A percentile compares a stretch with the other conserved stretches of the same genome.
These are phyloP conservation scores for Poecilia wingei DNA, from an alignment of 2,797 vertebrate species.

Conservation along the genomic window DNA sequence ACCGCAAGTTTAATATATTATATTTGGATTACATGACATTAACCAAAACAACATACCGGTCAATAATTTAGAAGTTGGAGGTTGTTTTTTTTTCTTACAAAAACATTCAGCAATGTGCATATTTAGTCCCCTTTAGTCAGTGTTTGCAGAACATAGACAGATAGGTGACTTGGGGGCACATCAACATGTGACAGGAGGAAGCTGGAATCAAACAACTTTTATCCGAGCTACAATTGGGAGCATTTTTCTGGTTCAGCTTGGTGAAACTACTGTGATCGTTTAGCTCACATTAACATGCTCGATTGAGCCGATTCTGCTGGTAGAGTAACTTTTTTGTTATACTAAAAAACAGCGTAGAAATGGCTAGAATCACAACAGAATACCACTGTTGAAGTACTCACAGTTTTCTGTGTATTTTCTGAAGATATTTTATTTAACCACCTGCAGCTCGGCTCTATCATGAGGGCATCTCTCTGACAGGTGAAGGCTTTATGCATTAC, in stretches of 20 bases:
- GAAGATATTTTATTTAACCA: conserved; percentile 2
- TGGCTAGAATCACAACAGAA: neutral
- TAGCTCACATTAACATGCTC: neutral
- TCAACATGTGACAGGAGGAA: neutral
- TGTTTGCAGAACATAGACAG: neutral
- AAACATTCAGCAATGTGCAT: neutral
- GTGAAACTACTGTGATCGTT: neutral
- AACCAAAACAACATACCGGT: neutral
- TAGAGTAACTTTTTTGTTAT: neutral
- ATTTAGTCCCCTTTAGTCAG: neutral
- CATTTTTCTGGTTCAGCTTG: neutral
- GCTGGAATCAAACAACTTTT: neutral
- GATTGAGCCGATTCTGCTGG: neutral
- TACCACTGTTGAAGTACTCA: neutral
- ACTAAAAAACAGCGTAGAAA: neutral
- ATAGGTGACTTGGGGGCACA: neutral
- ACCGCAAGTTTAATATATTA: neutral
- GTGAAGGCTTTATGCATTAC: conserved; percentile 50
- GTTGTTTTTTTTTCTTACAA: no score
- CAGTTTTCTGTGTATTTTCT: neutral
- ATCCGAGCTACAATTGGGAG: neutral
- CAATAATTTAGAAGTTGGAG: neutral
- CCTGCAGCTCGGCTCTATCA: conserved; percentile 26
- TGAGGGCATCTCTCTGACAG: conserved; percentile 23
- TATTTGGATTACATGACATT: neutral